Percentiles rank a stretch among this genome's conserved stretches.
Evolutionary conservation across 2,888 invertebrate genomes (phyloP).

Genomic region (Lordiphosa fenestrarum): DNA sequence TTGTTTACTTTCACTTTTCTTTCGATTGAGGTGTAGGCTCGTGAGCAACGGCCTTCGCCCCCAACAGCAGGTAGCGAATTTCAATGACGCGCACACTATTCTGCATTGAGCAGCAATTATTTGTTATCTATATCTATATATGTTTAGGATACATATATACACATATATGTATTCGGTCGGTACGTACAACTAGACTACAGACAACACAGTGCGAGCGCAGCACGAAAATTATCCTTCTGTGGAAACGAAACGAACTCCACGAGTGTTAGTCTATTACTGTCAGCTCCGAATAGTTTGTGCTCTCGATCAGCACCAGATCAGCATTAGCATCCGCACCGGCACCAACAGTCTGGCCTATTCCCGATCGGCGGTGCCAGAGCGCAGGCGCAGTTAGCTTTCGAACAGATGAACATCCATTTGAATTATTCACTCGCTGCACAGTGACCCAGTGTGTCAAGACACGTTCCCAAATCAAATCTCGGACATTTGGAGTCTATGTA

Average conservation of each 20-base stretch:
- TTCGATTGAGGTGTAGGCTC: not conserved
- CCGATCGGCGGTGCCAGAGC: not conserved
- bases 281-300: constrained; percentile 31
- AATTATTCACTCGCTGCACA: too few species aligned
- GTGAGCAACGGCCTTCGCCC: too few species aligned
- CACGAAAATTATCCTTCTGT: constrained; percentile 49
- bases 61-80: constrained; percentile 2
- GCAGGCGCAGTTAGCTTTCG: constrained; percentile 11
- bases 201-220: constrained; percentile 52
- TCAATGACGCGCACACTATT: constrained; percentile 16
- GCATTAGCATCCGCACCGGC: constrained; percentile 14
- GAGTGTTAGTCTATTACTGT: constrained; percentile 75
- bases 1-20: not conserved
- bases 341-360: constrained; percentile 5
- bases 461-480: too few species aligned
- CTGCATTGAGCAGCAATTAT: constrained; percentile 8
- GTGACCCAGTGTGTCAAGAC: too few species aligned
- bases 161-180: constrained; percentile 13
- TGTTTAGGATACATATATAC: constrained; percentile 3
- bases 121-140: constrained; percentile 6
- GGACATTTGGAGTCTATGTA: too few species aligned
- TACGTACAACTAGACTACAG: constrained; percentile 66
- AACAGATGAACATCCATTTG: too few species aligned
- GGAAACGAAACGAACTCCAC: constrained; percentile 69
- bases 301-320: constrained; percentile 18